Conservation (phyloP, 2,797 vertebrate genomes). For the Spondyliosoma cantharus region DNA sequence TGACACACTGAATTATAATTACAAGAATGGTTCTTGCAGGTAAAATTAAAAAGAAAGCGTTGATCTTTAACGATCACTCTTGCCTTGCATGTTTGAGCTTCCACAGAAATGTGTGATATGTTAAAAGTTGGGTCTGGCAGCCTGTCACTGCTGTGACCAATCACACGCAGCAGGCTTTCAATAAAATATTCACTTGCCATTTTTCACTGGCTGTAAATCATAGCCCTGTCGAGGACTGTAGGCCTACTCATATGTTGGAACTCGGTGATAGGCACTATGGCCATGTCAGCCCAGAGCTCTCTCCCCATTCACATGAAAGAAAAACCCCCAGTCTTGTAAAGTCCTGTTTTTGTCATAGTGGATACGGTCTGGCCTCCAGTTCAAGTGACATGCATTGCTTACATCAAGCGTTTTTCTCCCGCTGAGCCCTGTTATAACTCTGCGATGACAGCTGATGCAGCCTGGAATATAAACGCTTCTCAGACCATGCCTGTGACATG, state of each 20-base stretch:
- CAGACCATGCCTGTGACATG: conserved; percentile 3
- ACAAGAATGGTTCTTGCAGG: background rate
- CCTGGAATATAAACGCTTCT: conserved; percentile 27
- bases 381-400: conserved; percentile 18
- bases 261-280: conserved; percentile 39
- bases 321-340: conserved; percentile 13
- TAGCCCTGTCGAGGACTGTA: conserved; percentile 23
- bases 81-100: background rate
- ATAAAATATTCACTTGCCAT: conserved; percentile 64
- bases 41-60: background rate
- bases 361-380: conserved; percentile 20
- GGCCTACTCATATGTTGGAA: conserved; percentile 40
- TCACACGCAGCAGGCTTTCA: conserved; percentile 24
- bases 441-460: conserved; percentile 34
- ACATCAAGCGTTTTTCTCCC: conserved; percentile 31
- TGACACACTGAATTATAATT: background rate
- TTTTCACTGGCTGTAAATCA: conserved; percentile 58
- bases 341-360: conserved; percentile 35
- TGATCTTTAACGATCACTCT: background rate
- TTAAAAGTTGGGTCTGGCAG: conserved; percentile 32
- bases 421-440: conserved; percentile 35
- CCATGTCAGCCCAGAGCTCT: conserved; percentile 43
- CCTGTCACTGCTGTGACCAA: conserved; percentile 29
- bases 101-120: background rate
- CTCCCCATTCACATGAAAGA: conserved; percentile 44